Percentiles rank a stretch among this genome's conserved stretches.
Conservation (phyloP, 2,113 vertebrate genomes). For the Anhinga rufa region DNA sequence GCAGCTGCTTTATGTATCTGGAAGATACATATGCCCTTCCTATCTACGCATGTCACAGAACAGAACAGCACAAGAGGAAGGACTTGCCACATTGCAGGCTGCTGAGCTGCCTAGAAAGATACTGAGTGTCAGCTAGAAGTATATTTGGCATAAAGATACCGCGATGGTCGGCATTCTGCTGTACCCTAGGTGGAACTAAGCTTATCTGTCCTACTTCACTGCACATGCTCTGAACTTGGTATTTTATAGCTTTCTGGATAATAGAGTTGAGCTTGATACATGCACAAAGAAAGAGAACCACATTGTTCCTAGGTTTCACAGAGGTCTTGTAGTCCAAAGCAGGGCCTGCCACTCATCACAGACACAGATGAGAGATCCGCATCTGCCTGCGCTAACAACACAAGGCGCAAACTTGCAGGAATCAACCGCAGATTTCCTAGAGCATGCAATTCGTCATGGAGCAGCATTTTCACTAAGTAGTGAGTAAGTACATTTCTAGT, state of each 20-base stretch:
- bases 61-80: background rate
- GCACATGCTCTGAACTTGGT: background rate
- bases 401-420: background rate
- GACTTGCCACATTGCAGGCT: background rate
- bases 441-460: rapidly evolving
- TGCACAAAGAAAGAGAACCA: background rate
- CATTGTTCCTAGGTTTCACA: background rate
- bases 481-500: background rate
- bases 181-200: background rate
- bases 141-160: background rate
- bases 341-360: background rate
- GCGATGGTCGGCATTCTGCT: rapidly evolving
- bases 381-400: background rate
- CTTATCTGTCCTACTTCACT: background rate
- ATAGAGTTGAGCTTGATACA: background rate
- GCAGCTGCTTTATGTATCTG: background rate
- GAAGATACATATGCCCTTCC: background rate
- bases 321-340: background rate
- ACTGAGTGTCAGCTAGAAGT: background rate
- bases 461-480: background rate
- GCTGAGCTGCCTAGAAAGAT: background rate
- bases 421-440: background rate
- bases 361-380: background rate
- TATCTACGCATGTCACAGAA: background rate
- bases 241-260: background rate